These are phyloP conservation scores for Malurus cyaneus DNA, from an alignment of 2,113 vertebrate genomes.

Conservation along the genomic window DNA sequence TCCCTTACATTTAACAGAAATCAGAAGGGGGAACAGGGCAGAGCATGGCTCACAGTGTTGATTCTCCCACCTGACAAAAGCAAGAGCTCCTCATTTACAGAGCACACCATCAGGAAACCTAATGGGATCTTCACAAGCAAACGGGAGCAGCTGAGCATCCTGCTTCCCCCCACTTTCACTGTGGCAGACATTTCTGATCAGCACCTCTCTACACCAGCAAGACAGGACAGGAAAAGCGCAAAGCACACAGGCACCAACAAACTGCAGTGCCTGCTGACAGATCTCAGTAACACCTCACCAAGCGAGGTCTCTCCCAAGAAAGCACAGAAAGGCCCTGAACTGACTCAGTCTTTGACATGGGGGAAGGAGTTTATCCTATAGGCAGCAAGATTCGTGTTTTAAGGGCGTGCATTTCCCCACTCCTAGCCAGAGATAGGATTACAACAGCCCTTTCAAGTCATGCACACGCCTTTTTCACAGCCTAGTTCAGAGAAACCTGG, in stretches of 20 bases:
- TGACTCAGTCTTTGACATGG: not conserved
- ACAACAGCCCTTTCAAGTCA: not conserved
- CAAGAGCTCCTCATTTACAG: not conserved
- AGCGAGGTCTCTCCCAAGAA: accelerated
- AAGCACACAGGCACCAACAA: not conserved
- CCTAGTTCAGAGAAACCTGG: not conserved
- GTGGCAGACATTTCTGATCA: not conserved
- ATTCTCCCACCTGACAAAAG: not conserved
- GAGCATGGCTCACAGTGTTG: not conserved
- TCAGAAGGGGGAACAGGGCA: not conserved
- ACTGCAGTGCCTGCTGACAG: not conserved
- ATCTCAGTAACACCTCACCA: not conserved
- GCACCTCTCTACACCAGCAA: not conserved
- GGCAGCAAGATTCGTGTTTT: not conserved
- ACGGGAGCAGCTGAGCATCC: not conserved
- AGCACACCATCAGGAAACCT: not conserved
- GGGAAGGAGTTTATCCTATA: not conserved
- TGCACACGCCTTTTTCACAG: accelerated
- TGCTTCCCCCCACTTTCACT: not conserved
- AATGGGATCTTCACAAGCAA: not conserved
- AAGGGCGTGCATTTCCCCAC: not conserved
- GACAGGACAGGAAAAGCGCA: not conserved
- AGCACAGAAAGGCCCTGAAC: accelerated
- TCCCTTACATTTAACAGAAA: not conserved
- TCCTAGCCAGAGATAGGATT: not conserved